phyloP scores from a whole-genome alignment of 2,888 invertebrate genomes.

The Aspidiotus destructor region DNA sequence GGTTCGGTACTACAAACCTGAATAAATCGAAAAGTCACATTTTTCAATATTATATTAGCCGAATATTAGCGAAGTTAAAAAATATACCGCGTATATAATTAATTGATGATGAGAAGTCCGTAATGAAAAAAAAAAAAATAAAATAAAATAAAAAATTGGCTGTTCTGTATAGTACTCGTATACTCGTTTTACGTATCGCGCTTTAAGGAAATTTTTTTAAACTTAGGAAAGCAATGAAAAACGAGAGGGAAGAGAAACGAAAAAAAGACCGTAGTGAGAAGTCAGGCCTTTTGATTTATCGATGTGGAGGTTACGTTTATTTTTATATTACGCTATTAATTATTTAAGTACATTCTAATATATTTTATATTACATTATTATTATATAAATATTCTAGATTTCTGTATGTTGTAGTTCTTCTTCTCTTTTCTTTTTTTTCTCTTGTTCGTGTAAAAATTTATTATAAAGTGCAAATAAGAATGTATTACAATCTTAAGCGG shows the following conservation, averaged over 20 bases:
- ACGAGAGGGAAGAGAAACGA: too few relatives aligned
- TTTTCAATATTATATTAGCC: background rate
- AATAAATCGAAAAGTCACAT: background rate
- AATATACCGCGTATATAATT: too few relatives aligned
- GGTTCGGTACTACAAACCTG: slow-evolving; percentile 20
- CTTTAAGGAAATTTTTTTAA: too few relatives aligned
- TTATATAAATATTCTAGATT: slow-evolving; percentile 15
- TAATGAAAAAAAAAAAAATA: too few relatives aligned
- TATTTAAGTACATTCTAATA: slow-evolving; percentile 12
- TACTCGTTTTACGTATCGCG: slow-evolving; percentile 4
- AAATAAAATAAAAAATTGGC: slow-evolving; percentile 2
- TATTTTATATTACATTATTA: background rate
- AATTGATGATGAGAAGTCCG: too few relatives aligned
- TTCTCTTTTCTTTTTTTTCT: background rate
- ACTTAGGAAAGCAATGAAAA: too few relatives aligned
- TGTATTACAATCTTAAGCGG: too few relatives aligned
- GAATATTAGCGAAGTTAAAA: too few relatives aligned
- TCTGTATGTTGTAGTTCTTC: background rate
- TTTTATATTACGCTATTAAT: too few relatives aligned
- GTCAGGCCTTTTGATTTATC: too few relatives aligned
- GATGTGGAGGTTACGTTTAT: too few relatives aligned
- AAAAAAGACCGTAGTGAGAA: too few relatives aligned
- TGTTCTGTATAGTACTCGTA: slow-evolving; percentile 23
- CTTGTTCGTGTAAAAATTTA: slow-evolving; percentile 12
- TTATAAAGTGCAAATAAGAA: background rate